These are phyloP conservation scores for Branchipolynoe longqiensis DNA, from an alignment of 2,888 invertebrate genomes.

Conservation along the genomic window DNA sequence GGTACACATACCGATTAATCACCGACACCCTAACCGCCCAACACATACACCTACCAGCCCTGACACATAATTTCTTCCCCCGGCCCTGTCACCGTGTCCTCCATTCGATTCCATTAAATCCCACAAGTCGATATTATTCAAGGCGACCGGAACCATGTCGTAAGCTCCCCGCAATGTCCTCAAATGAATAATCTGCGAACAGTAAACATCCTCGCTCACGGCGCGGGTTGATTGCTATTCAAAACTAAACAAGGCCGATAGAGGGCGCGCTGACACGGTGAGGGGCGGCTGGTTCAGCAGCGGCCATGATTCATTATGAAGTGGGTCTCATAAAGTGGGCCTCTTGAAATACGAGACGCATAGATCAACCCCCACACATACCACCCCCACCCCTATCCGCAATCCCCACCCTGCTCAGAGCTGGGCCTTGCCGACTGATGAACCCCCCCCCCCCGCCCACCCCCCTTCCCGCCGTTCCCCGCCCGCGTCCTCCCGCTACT, in stretches of 20 bases:
- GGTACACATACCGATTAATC: too few species aligned
- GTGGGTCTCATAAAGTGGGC: background rate
- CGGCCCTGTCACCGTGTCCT: too few species aligned
- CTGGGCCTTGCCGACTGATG: background rate
- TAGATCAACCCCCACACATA: slow-evolving; percentile 50
- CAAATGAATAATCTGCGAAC: slow-evolving; percentile 31
- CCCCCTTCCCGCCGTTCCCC: too few species aligned
- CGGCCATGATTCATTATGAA: slow-evolving; percentile 25
- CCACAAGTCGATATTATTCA: background rate
- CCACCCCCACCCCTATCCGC: background rate
- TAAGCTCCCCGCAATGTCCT: slow-evolving; percentile 12
- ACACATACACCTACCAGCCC: too few species aligned
- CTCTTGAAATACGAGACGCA: slow-evolving; percentile 8
- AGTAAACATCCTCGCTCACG: slow-evolving; percentile 4
- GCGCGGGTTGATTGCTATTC: slow-evolving; percentile 29
- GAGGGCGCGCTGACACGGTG: background rate
- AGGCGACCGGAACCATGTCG: background rate
- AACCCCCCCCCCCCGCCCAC: too few species aligned
- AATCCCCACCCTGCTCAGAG: background rate
- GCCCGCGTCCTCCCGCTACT: background rate
- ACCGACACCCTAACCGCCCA: too few species aligned
- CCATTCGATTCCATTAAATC: background rate
- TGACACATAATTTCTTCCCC: too few species aligned
- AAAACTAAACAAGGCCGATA: slow-evolving; percentile 37
- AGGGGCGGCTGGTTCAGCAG: background rate